Percentiles rank a stretch among this genome's conserved stretches.
phyloP scores from a whole-genome alignment of 1,140 invertebrate species.

The Drosophila saltans region DNA sequence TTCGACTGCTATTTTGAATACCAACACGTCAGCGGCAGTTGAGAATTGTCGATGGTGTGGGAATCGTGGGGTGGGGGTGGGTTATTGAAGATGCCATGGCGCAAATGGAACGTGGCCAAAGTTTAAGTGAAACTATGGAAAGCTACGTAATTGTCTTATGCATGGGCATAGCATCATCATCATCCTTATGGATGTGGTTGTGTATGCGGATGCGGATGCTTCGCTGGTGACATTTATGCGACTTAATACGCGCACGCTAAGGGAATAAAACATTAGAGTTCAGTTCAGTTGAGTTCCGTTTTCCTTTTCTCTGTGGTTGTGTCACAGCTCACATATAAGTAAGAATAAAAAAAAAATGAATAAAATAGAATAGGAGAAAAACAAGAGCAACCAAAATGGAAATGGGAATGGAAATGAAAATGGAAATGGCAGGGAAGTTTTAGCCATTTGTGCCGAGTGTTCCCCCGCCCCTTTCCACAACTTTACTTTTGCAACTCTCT shows the following conservation, averaged over 20 bases:
- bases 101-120: conserved; percentile 44
- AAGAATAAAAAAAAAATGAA: background rate
- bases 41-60: conserved; percentile 12
- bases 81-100: background rate
- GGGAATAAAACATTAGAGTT: conserved; percentile 73
- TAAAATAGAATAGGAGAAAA: conserved; percentile 14
- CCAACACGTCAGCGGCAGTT: conserved; percentile 63
- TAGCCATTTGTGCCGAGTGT: conserved; percentile 61
- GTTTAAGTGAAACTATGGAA: conserved; percentile 30
- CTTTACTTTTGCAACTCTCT: conserved; percentile 3
- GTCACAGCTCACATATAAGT: conserved; percentile 25
- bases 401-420: conserved; percentile 33
- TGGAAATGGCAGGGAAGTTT: conserved; percentile 34
- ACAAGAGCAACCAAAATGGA: conserved; percentile 23
- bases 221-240: conserved; percentile 69
- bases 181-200: conserved; percentile 27
- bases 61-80: background rate
- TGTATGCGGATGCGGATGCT: conserved; percentile 45
- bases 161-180: conserved; percentile 22
- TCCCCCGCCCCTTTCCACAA: background rate
- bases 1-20: conserved; percentile 76
- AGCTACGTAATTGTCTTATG: conserved; percentile 58
- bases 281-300: conserved; percentile 67
- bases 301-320: conserved; percentile 54
- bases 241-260: conserved; percentile 71